Conservation (phyloP, 2,888 invertebrate species). For the Idaea biselata region DNA sequence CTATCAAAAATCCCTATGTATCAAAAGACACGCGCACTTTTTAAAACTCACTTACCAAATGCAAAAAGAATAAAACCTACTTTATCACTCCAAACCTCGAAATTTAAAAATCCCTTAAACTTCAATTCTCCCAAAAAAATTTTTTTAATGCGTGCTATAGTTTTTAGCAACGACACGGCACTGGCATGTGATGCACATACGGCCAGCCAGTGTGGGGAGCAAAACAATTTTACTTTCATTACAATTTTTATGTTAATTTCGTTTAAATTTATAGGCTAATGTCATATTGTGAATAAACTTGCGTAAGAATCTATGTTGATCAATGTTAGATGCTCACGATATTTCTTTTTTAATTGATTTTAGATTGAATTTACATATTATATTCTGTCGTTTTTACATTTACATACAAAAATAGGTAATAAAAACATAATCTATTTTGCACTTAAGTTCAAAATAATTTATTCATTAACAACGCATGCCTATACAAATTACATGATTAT, state of each 20-base stretch:
- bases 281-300: conserved; percentile 18
- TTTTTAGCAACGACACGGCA: conserved; percentile 55
- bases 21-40: conserved; percentile 1
- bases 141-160: conserved; percentile 51
- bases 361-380: not conserved
- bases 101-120: conserved; percentile 9
- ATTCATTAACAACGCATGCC: no score
- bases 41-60: conserved; percentile 12
- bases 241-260: conserved; percentile 16
- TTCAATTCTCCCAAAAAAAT: conserved; percentile 9
- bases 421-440: no score
- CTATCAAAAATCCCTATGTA: not conserved
- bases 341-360: not conserved
- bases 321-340: not conserved
- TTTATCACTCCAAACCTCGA: conserved; percentile 3
- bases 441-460: no score
- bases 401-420: no score
- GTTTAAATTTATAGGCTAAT: conserved; percentile 33
- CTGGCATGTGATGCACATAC: conserved; percentile 48
- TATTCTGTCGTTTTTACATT: not conserved
- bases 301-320: not conserved
- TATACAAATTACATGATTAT: no score
- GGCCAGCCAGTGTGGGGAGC: conserved; percentile 45
- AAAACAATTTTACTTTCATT: conserved; percentile 56
- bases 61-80: conserved; percentile 14